These are phyloP conservation scores for Axea sp. DNA, from an alignment of 2,888 invertebrate genomes.

Conservation along the genomic window DNA sequence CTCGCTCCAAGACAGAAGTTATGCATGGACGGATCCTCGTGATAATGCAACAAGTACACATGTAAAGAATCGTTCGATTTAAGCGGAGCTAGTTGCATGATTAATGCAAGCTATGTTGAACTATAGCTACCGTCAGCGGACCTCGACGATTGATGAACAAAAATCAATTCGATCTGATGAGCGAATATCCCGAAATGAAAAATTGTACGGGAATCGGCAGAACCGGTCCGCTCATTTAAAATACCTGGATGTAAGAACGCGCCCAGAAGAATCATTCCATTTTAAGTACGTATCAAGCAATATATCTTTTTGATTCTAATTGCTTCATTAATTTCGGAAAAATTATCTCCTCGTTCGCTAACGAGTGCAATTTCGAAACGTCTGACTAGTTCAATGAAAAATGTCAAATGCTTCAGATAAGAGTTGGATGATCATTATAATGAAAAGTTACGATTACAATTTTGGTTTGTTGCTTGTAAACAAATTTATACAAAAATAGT, in stretches of 20 bases:
- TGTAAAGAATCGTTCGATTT: slow-evolving; percentile 65
- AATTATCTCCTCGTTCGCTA: slow-evolving; percentile 4
- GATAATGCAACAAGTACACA: slow-evolving; percentile 47
- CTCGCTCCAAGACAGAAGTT: slow-evolving; percentile 42
- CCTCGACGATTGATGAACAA: slow-evolving; percentile 64
- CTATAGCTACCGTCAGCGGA: slow-evolving; percentile 54
- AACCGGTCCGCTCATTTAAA: slow-evolving; percentile 60
- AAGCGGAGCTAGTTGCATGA: slow-evolving; percentile 54
- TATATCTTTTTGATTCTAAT: slow-evolving; percentile 60
- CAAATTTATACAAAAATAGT: too few species aligned
- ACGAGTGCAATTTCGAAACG: too few species aligned
- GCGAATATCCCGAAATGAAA: slow-evolving; percentile 21
- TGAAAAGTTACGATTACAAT: too few species aligned
- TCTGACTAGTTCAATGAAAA: too few species aligned
- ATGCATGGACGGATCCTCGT: slow-evolving; percentile 5
- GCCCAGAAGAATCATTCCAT: slow-evolving; percentile 17
- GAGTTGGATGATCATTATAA: too few species aligned
- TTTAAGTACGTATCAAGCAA: slow-evolving; percentile 7
- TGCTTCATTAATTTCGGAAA: slow-evolving; percentile 64
- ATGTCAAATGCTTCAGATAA: too few species aligned
- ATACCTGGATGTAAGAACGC: slow-evolving; percentile 18
- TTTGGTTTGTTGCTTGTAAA: too few species aligned
- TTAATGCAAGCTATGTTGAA: slow-evolving; percentile 40
- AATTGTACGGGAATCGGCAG: slow-evolving; percentile 14
- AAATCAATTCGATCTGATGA: slow-evolving; percentile 68